phyloP scores from a whole-genome alignment of 2,888 invertebrate genomes.

The Monochamus alternatus region DNA sequence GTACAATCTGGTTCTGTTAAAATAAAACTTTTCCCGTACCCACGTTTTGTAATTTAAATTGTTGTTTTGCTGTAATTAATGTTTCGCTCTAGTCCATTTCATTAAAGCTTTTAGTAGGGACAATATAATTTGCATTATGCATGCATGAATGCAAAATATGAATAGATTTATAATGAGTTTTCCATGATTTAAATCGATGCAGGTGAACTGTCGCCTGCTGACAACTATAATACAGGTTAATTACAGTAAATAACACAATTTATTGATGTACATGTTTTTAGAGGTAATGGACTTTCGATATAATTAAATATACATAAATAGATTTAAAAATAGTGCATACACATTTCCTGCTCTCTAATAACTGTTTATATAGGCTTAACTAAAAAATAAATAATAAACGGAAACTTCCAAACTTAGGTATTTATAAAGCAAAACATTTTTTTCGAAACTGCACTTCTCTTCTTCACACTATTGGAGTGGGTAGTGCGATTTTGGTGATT shows the following conservation, averaged over 20 bases:
- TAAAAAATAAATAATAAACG: no score
- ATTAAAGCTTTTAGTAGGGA: constrained; percentile 1
- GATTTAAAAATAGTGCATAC: not conserved
- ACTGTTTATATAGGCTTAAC: no score
- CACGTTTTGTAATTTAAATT: not conserved
- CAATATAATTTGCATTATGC: constrained; percentile 8
- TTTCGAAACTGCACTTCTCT: no score
- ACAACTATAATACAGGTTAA: not conserved
- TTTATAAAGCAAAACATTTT: no score
- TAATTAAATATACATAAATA: not conserved
- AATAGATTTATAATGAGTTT: not conserved
- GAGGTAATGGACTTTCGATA: not conserved
- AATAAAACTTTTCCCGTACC: no score
- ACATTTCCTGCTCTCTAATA: not conserved
- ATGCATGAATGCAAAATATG: not conserved
- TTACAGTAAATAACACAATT: not conserved
- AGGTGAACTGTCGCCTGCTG: not conserved
- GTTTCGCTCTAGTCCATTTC: not conserved
- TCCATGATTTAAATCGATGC: not conserved
- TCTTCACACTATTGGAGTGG: no score
- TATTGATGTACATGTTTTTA: not conserved
- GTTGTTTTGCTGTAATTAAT: constrained; percentile 2
- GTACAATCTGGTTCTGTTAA: no score
- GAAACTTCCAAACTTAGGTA: no score
- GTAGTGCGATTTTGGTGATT: no score